Evolutionary conservation across 2,113 vertebrate genomes (phyloP).

Genomic region (Brachyhypopomus occidentalis): DNA sequence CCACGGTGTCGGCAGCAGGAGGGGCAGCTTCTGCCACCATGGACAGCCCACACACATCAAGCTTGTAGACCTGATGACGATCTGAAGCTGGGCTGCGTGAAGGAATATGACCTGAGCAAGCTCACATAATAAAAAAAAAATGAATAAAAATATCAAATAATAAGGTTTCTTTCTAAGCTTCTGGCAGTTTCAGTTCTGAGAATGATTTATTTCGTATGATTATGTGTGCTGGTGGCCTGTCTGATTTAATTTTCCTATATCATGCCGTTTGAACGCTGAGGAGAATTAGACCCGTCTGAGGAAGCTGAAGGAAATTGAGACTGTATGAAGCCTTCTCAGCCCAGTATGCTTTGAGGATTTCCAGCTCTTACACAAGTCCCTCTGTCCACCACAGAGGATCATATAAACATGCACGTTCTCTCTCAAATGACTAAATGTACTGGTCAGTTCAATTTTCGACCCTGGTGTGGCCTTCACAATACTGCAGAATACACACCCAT

Average conservation of each 20-base stretch:
- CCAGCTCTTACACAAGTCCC: conserved; percentile 36
- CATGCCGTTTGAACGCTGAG: background rate
- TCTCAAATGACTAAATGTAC: conserved; percentile 29
- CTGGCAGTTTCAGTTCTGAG: conserved; percentile 27
- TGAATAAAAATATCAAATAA: conserved; percentile 7
- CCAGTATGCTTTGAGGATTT: conserved; percentile 30
- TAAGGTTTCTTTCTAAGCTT: background rate
- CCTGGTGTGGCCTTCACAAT: conserved; percentile 7
- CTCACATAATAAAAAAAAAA: conserved; percentile 27
- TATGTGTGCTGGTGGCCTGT: conserved; percentile 38
- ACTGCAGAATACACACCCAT: conserved; percentile 17
- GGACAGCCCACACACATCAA: background rate
- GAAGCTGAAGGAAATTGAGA: conserved; percentile 24
- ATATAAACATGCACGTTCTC: conserved; percentile 15
- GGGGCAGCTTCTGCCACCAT: conserved; percentile 9
- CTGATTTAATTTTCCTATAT: conserved; percentile 40
- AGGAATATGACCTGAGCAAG: conserved; percentile 25
- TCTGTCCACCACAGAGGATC: conserved; percentile 25
- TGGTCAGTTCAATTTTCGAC: conserved; percentile 20
- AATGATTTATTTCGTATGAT: conserved; percentile 22
- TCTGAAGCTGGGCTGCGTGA: too few species aligned
- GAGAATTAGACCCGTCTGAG: conserved; percentile 29
- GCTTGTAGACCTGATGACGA: background rate
- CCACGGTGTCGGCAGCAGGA: conserved; percentile 28
- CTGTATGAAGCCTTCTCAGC: conserved; percentile 38